Conservation (phyloP, 2,113 vertebrate species). For the Camarhynchus parvulus region DNA sequence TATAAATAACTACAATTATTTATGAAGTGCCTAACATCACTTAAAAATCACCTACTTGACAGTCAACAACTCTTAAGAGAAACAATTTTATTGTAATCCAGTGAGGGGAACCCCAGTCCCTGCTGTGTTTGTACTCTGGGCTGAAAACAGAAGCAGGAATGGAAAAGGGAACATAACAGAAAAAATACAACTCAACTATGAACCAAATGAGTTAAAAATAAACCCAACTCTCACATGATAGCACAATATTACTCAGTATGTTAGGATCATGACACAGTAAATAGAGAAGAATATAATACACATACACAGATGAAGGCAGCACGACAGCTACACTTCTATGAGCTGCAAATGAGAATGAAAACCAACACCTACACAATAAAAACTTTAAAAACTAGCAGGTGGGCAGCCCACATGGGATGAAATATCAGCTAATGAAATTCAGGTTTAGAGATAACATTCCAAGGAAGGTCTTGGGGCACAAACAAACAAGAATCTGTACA, state of each 20-base stretch:
- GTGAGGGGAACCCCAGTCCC: accelerated
- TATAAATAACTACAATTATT: neutral
- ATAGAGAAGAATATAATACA: neutral
- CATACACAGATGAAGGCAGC: neutral
- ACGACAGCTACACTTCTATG: neutral
- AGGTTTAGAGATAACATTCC: neutral
- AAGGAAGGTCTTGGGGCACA: neutral
- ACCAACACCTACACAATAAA: neutral
- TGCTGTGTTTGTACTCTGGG: neutral
- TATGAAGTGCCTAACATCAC: neutral
- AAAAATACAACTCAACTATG: neutral
- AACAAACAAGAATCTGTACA: neutral
- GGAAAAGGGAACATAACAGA: neutral
- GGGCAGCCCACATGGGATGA: neutral
- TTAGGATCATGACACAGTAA: neutral
- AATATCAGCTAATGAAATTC: neutral
- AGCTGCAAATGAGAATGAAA: constrained; percentile 10
- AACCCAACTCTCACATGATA: neutral
- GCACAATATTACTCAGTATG: neutral
- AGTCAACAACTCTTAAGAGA: neutral
- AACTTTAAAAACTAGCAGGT: constrained; percentile 13
- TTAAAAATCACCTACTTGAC: neutral
- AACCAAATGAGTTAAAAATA: neutral
- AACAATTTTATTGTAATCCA: neutral
- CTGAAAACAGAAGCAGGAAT: neutral